These are phyloP conservation scores for Agonum fuliginosum DNA, from an alignment of 2,888 invertebrate genomes.

Conservation along the genomic window DNA sequence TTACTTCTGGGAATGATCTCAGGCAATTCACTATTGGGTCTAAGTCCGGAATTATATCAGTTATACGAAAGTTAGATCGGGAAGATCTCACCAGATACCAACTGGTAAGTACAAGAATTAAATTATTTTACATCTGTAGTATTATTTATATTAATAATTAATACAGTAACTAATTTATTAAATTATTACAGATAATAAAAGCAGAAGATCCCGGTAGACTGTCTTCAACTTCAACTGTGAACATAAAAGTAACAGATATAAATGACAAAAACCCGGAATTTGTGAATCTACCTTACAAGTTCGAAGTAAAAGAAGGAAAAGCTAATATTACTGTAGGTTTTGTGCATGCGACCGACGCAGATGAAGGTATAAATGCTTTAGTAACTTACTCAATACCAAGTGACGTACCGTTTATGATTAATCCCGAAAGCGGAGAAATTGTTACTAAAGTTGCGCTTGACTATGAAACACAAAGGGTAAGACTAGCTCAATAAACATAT, in stretches of 20 bases:
- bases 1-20: conserved; percentile 92
- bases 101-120: conserved; percentile 82
- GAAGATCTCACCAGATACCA: conserved; percentile 93
- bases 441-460: conserved; percentile 84
- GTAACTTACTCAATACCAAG: conserved; percentile 87
- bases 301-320: conserved; percentile 86
- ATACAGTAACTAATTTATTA: conserved; percentile 8
- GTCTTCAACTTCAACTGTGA: conserved; percentile 88
- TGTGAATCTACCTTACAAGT: conserved; percentile 85
- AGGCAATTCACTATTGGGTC: conserved; percentile 90
- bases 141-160: conserved; percentile 14
- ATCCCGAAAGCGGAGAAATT: conserved; percentile 87
- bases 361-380: conserved; percentile 89
- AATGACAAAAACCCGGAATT: conserved; percentile 95
- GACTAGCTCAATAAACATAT: background rate
- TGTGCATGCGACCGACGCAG: conserved; percentile 89
- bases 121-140: no score
- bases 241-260: conserved; percentile 92
- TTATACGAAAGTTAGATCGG: conserved; percentile 88
- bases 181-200: conserved; percentile 83
- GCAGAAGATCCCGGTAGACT: conserved; percentile 91
- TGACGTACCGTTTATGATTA: conserved; percentile 86
- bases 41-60: conserved; percentile 91
- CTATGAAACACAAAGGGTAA: conserved; percentile 86
- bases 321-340: conserved; percentile 81